Percentiles rank a stretch among this genome's conserved stretches.
Evolutionary conservation across 2,113 vertebrate genomes (phyloP).

Genomic region (Felis chaus): DNA sequence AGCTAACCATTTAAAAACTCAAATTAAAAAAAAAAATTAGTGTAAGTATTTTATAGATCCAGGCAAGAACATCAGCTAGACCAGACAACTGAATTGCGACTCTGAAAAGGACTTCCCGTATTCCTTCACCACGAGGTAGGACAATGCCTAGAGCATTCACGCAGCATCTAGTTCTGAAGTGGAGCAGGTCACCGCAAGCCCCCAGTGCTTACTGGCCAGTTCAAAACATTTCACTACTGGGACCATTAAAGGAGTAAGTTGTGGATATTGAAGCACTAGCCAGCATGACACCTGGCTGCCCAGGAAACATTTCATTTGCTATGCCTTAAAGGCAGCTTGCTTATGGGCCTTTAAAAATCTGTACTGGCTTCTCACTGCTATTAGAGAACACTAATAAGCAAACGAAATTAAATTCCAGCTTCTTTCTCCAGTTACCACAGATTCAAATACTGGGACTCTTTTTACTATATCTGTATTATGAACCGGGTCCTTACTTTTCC

Average conservation of each 20-base stretch:
- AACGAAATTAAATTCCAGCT: background rate
- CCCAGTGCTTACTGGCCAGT: conserved; percentile 34
- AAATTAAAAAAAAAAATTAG: background rate
- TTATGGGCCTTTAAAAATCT: conserved; percentile 53
- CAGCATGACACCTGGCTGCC: conserved; percentile 52
- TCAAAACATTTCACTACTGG: conserved; percentile 52
- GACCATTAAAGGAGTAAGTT: conserved; percentile 35
- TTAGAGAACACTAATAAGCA: conserved; percentile 37
- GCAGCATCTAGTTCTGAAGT: conserved; percentile 31
- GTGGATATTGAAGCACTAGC: conserved; percentile 51
- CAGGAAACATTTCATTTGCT: conserved; percentile 50
- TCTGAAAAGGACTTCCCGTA: background rate
- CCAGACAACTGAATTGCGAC: background rate
- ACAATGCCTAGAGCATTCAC: background rate
- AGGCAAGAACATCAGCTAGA: background rate
- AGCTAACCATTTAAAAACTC: background rate
- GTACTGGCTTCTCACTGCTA: background rate
- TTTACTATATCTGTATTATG: background rate
- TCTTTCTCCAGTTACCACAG: background rate
- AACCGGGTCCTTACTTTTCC: background rate
- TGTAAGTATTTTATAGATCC: conserved; percentile 21
- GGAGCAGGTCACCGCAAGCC: conserved; percentile 57
- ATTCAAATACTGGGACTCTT: background rate
- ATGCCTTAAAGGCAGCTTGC: conserved; percentile 53
- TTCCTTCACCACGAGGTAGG: background rate